These are phyloP conservation scores for Agonum fuliginosum DNA, from an alignment of 2,888 invertebrate species.

Conservation along the genomic window DNA sequence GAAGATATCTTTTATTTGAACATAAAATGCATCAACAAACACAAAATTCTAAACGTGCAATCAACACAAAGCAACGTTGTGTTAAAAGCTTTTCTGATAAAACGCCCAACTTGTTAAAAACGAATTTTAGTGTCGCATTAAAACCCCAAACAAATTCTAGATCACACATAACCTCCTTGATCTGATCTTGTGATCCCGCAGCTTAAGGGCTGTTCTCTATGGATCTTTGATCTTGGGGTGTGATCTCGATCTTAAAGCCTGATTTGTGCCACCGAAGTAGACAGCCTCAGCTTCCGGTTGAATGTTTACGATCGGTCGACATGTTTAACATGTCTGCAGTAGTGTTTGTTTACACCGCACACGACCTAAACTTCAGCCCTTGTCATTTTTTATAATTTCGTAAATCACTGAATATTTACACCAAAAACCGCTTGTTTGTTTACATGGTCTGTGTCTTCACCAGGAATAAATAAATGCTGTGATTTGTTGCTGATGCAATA, in stretches of 20 bases:
- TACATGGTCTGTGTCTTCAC: neutral
- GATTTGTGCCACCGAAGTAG: conserved; percentile 35
- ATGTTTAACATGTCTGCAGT: conserved; percentile 49
- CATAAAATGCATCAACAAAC: conserved; percentile 7
- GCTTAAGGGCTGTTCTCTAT: neutral
- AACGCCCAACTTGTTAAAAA: conserved; percentile 20
- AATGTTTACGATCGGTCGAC: conserved; percentile 55
- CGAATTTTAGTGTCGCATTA: conserved; percentile 4
- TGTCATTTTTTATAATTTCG: conserved; percentile 19
- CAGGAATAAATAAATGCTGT: neutral
- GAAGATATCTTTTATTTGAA: neutral
- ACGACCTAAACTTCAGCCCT: conserved; percentile 6
- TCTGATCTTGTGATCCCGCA: neutral
- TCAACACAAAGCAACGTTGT: neutral
- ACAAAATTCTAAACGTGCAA: conserved; percentile 6
- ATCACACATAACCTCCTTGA: neutral
- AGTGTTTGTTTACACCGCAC: conserved; percentile 8
- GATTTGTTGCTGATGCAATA: neutral
- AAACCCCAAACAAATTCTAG: conserved; percentile 5
- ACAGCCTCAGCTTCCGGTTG: conserved; percentile 58
- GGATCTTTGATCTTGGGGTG: neutral
- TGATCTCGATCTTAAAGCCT: conserved; percentile 27
- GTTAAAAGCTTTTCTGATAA: conserved; percentile 25
- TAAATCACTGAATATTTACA: conserved; percentile 40
- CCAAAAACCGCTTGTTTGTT: conserved; percentile 39